Conservation (phyloP, 2,888 invertebrate species). For the Bombylius major region DNA sequence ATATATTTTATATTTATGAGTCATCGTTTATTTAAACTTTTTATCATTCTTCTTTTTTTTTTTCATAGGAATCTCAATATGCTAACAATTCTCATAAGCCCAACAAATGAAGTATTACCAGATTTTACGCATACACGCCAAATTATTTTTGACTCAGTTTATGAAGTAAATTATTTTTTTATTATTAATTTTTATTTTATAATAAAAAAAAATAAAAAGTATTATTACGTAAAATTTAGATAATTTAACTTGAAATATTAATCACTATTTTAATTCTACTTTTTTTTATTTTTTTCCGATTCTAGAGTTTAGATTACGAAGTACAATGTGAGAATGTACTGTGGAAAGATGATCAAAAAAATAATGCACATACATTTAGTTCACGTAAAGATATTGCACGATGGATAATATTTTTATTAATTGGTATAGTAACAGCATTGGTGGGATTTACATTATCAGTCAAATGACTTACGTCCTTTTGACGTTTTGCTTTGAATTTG, state of each 20-base stretch:
- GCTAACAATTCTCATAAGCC: no score
- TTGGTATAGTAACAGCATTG: constrained; percentile 70
- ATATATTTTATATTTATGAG: no score
- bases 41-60: no score
- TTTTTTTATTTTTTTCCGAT: constrained; percentile 16
- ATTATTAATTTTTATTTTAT: not conserved
- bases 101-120: not conserved
- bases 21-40: no score
- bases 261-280: not conserved
- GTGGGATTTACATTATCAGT: no score
- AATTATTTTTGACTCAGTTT: not conserved
- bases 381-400: constrained; percentile 67
- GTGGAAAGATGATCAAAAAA: constrained; percentile 64
- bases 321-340: constrained; percentile 81
- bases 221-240: not conserved
- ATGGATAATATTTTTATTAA: constrained; percentile 87
- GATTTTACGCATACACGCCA: not conserved
- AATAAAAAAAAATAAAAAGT: not conserved
- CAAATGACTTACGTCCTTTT: no score
- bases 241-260: not conserved
- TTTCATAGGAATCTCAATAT: no score
- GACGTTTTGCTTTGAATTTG: no score
- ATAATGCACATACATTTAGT: constrained; percentile 57
- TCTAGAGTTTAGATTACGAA: constrained; percentile 89
- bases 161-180: constrained; percentile 2